These are phyloP conservation scores for Chaetura pelagica DNA, from an alignment of 2,113 vertebrate genomes.

Conservation along the genomic window DNA sequence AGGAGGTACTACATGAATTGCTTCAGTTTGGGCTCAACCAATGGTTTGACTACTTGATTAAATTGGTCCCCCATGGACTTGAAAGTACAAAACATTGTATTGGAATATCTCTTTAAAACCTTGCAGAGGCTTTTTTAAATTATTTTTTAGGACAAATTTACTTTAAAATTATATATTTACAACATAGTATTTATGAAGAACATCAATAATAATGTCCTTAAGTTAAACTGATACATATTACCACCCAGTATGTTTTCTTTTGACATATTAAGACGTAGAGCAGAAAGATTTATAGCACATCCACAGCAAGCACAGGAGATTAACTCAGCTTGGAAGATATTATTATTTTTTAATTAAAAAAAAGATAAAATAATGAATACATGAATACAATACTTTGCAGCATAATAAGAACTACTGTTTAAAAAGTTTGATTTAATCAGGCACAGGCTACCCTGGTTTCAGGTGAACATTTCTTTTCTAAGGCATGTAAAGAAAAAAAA, in stretches of 20 bases:
- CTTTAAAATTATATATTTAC: neutral
- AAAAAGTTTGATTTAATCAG: slow-evolving; percentile 26
- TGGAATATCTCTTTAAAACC: neutral
- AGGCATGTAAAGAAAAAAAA: neutral
- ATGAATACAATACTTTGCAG: neutral
- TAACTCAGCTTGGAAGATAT: neutral
- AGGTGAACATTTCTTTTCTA: neutral
- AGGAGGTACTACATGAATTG: neutral
- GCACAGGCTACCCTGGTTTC: neutral
- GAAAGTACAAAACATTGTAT: neutral
- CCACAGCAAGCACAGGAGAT: neutral
- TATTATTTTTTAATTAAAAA: neutral
- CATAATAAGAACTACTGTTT: slow-evolving; percentile 16
- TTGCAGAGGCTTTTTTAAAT: neutral
- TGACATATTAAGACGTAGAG: neutral
- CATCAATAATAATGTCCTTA: neutral
- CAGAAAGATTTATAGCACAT: neutral
- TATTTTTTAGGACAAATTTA: neutral
- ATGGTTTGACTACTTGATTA: neutral
- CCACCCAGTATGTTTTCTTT: neutral
- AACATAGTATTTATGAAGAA: neutral
- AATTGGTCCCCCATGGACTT: accelerated
- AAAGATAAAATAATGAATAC: neutral
- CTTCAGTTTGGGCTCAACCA: neutral
- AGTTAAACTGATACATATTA: neutral